These are phyloP conservation scores for Gadus macrocephalus DNA, from an alignment of 2,113 vertebrate species.

Conservation along the genomic window DNA sequence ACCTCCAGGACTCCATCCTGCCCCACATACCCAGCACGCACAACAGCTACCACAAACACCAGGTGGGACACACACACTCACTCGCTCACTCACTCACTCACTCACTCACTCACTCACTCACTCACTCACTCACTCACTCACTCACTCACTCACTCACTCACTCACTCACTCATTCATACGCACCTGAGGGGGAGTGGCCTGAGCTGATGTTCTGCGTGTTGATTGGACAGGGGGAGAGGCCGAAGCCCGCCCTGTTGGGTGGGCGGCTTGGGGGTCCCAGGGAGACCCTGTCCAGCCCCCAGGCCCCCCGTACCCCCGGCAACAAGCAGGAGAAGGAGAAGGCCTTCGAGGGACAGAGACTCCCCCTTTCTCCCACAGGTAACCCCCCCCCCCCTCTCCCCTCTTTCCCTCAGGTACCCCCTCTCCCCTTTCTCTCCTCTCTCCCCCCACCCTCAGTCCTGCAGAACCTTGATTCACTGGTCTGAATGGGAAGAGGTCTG, in stretches of 20 bases:
- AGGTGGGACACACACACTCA: background rate
- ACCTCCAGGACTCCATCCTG: constrained; percentile 68
- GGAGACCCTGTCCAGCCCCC: constrained; percentile 64
- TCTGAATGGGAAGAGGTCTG: background rate
- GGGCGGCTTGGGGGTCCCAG: constrained; percentile 67
- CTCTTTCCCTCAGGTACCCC: too few relatives aligned
- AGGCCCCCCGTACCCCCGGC: constrained; percentile 62
- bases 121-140: too few relatives aligned
- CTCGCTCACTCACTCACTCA: too few relatives aligned
- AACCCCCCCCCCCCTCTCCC: background rate
- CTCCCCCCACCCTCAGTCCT: background rate
- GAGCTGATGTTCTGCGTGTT: background rate
- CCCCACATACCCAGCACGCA: constrained; percentile 76
- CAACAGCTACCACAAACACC: constrained; percentile 52
- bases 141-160: too few relatives aligned
- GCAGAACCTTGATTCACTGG: background rate
- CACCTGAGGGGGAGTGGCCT: too few relatives aligned
- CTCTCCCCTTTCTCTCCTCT: background rate
- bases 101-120: too few relatives aligned
- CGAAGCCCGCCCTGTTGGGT: constrained; percentile 51
- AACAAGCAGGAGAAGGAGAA: constrained; percentile 69
- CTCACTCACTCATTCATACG: too few relatives aligned
- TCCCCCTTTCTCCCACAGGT: constrained; percentile 78
- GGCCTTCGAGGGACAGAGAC: constrained; percentile 65
- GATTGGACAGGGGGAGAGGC: constrained; percentile 74